Evolutionary conservation across 2,797 vertebrate genomes (phyloP).

Genomic region (Sebastes melanostomus): DNA sequence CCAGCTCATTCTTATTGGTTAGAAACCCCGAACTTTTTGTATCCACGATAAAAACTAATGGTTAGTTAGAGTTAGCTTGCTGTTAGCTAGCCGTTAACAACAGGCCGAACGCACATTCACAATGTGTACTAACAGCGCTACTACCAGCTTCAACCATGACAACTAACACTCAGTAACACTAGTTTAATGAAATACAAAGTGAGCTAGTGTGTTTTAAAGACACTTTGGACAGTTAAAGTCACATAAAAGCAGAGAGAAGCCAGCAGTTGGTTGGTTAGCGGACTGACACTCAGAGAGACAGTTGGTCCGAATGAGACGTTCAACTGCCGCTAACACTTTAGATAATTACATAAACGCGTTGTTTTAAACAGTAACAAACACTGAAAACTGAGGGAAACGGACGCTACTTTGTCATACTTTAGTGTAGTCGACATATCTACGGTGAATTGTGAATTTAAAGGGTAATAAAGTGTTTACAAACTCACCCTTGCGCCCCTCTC

Average conservation of each 20-base stretch:
- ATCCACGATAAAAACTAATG: slow-evolving; percentile 65
- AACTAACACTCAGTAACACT: slow-evolving; percentile 9
- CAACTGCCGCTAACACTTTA: slow-evolving; percentile 55
- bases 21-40: slow-evolving; percentile 71
- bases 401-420: not conserved
- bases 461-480: slow-evolving; percentile 86
- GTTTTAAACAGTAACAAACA: slow-evolving; percentile 14
- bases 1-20: slow-evolving; percentile 65
- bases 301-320: slow-evolving; percentile 67
- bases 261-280: slow-evolving; percentile 65
- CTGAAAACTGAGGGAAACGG: not conserved
- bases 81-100: slow-evolving; percentile 69
- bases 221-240: not conserved
- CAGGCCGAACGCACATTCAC: slow-evolving; percentile 69
- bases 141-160: slow-evolving; percentile 20
- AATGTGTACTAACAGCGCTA: slow-evolving; percentile 48
- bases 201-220: not conserved
- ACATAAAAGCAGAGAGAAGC: not conserved
- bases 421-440: slow-evolving; percentile 3
- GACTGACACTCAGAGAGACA: slow-evolving; percentile 74
- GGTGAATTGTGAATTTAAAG: slow-evolving; percentile 53
- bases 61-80: slow-evolving; percentile 57
- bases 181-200: not conserved
- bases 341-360: slow-evolving; percentile 47
- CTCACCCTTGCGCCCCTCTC: slow-evolving; percentile 85